Percentiles rank a stretch among this genome's conserved stretches.
These are phyloP conservation scores for Drosophila ezoana DNA, from an alignment of 2,888 invertebrate species.

Conservation along the genomic window DNA sequence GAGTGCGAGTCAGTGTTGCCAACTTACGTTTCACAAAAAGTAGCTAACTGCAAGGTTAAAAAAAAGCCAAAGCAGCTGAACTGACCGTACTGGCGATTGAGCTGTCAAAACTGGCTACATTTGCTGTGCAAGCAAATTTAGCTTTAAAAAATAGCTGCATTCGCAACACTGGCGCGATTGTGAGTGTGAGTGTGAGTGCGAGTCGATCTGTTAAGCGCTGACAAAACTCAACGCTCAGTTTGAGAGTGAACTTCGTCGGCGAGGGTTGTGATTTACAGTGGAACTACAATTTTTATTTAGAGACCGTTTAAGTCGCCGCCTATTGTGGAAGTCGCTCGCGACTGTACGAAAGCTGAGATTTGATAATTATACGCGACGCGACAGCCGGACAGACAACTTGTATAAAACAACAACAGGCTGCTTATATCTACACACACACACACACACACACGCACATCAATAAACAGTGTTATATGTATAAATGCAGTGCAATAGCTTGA, in stretches of 20 bases:
- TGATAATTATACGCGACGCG: constrained; percentile 54
- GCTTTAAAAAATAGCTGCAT: too few relatives aligned
- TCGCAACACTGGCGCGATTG: background rate
- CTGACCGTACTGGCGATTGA: too few relatives aligned
- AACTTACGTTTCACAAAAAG: too few relatives aligned
- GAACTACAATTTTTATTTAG: background rate
- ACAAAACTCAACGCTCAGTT: constrained; percentile 45
- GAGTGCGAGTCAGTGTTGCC: background rate
- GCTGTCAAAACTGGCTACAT: too few relatives aligned
- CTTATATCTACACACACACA: constrained; percentile 9
- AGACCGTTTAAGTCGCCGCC: constrained; percentile 12
- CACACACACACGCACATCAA: too few relatives aligned
- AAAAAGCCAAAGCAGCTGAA: too few relatives aligned
- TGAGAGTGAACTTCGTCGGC: constrained; percentile 44
- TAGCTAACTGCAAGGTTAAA: too few relatives aligned
- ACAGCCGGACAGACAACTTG: constrained; percentile 33
- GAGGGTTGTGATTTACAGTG: constrained; percentile 35
- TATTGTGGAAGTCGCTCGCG: constrained; percentile 64
- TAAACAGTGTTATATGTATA: constrained; percentile 2
- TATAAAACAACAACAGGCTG: constrained; percentile 24
- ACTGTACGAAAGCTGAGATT: constrained; percentile 23
- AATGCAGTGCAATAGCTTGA: constrained; percentile 20
- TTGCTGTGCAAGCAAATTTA: too few relatives aligned
- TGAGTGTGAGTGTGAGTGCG: constrained; percentile 2
- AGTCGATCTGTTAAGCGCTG: constrained; percentile 24